Evolutionary conservation across 1,140 invertebrate genomes (phyloP), one percentile per base, ranked within the genome.

Genomic region (Psilanteris sp.): DNA sequence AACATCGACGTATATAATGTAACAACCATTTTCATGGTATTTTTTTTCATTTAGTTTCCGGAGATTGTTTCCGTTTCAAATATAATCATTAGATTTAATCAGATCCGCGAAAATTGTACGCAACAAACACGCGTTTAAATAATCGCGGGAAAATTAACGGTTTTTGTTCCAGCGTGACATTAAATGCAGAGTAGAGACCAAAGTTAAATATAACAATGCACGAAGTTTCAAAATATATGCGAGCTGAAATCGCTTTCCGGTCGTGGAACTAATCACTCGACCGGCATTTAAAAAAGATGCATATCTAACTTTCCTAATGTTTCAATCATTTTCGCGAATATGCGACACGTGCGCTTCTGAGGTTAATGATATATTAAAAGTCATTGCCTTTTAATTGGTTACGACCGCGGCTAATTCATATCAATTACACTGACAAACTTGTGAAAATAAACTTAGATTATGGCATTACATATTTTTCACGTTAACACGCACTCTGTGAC

Each of bases 221-320:
- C 26, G 44, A 44, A 68, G 43, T 68, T 68, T 41, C 61, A 24
- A 46, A 67, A 55, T 55, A 29, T n/a, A 20, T 31, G 13, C 16
- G 27, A 68, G 52, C 57, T 55, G 31, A 50, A 67, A 68, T 55
- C 18, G 16, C 41, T 68, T 59, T 68, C 52, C 44, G 32, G 31
- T 59, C 64, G 36, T 68, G 44, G 43, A 52, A 52, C 64, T 68
- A 68, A 68, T 68, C 43, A 41, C 41, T 31, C 27, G 32, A 3
- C 3, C 18, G 8, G 5, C 20, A 26, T 32, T 66, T 57, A 55
- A 67, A 48, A 57, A 48, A 68, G 64, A 68, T 68, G 34, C 64
- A 68, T 68, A 68, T 68, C 64, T 68, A 68, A 68, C 41, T 68
- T 68, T 57, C 64, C 41, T 68, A 68, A 68, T 57, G 52, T 68